Conservation (phyloP, 2,888 invertebrate genomes). For the Hemithea aestivaria region DNA sequence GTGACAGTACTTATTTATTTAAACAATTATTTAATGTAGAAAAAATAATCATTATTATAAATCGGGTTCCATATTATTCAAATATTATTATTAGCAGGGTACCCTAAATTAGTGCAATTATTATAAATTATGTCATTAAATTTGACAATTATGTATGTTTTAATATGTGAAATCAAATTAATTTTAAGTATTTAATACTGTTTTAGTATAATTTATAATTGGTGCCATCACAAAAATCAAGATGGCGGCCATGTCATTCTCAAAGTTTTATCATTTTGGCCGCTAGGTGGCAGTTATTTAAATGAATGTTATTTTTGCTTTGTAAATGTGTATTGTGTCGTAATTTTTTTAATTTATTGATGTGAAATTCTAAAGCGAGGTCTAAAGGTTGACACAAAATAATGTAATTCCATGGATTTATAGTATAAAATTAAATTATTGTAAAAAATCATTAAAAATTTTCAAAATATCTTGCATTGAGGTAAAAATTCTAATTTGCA, state of each 20-base stretch:
- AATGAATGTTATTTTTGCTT: background rate
- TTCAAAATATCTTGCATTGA: no score
- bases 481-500: no score
- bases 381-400: slow-evolving; percentile 4
- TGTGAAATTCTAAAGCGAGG: slow-evolving; percentile 3
- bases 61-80: slow-evolving; percentile 11
- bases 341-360: background rate
- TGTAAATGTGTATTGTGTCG: background rate
- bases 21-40: slow-evolving; percentile 11
- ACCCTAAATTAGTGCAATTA: slow-evolving; percentile 26
- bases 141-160: slow-evolving; percentile 19
- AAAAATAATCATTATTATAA: slow-evolving; percentile 7
- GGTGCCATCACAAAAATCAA: slow-evolving; percentile 15
- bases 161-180: slow-evolving; percentile 2
- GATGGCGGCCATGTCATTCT: slow-evolving; percentile 2
- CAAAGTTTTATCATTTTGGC: background rate
- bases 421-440: no score
- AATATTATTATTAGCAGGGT: slow-evolving; percentile 6
- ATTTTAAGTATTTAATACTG: slow-evolving; percentile 8
- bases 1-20: slow-evolving; percentile 37
- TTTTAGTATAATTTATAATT: slow-evolving; percentile 1
- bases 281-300: slow-evolving; percentile 4
- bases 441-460: no score
- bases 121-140: slow-evolving; percentile 17
- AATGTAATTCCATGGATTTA: background rate